A percentile compares a stretch with the other conserved stretches of the same genome.
These are phyloP conservation scores for Procambarus clarkii DNA, from an alignment of 1,140 invertebrate genomes.

Conservation along the genomic window DNA sequence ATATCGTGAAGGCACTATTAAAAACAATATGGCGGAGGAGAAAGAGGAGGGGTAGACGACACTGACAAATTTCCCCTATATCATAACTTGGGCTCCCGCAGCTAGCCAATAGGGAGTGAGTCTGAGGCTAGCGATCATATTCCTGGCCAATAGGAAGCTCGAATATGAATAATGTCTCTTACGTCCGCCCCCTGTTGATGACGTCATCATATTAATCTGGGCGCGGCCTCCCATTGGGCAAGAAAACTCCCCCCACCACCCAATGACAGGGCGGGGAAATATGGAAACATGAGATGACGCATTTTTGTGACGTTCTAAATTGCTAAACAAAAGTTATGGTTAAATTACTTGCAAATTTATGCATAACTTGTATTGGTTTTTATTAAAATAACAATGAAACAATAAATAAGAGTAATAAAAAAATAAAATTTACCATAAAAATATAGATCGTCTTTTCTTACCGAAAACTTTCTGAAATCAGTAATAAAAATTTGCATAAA, in stretches of 20 bases:
- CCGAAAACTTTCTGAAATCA: neutral
- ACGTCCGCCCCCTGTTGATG: conserved; percentile 41
- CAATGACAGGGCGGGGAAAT: conserved; percentile 34
- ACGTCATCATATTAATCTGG: conserved; percentile 54
- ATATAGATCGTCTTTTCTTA: neutral
- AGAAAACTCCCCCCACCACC: conserved; percentile 1
- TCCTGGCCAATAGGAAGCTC: conserved; percentile 30
- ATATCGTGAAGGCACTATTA: too few relatives aligned
- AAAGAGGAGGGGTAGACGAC: neutral
- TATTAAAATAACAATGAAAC: too few relatives aligned
- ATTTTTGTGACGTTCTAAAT: too few relatives aligned
- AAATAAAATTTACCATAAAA: neutral
- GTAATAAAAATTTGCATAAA: conserved; percentile 39
- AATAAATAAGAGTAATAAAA: neutral
- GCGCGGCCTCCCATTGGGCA: conserved; percentile 22
- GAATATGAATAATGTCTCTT: conserved; percentile 52
- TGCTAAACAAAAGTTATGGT: too few relatives aligned
- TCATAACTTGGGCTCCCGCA: neutral
- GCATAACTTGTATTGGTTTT: too few relatives aligned
- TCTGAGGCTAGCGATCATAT: conserved; percentile 29
- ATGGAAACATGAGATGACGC: conserved; percentile 18
- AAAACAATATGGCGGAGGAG: neutral
- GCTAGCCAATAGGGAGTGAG: conserved; percentile 17
- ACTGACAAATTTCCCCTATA: neutral
- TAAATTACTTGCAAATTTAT: too few relatives aligned